Base-by-base conservation (phyloP, 2,797 vertebrate genomes). In the Amphiprion clarkii region DNA sequence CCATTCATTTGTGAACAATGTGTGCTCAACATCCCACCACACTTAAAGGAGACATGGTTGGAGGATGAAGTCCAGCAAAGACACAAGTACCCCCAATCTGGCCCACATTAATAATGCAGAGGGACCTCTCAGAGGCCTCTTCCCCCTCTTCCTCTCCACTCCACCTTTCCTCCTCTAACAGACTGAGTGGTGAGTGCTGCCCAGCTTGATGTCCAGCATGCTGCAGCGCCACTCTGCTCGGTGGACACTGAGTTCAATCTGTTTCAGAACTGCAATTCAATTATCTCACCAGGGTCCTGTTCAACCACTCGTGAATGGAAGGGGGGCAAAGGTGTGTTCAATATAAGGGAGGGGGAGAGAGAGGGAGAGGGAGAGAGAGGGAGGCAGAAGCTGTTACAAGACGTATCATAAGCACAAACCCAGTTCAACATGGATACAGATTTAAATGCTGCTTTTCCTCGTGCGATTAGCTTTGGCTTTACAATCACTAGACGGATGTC, bases 201-300 rank as follows among this genome's bases (percentile, higher is more conserved):
- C 90, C 88, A 95, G 87, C 89, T 91, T 93, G 82, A 84, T 85
- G 89, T 92, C 93, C 92, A 76, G 86, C 90, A 89, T 86, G 82
- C 88, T 83, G 79, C 89, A 83, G 84, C 65, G 53, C 89, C 82
- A 77, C 93, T 93, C 91, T 78, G 89, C 83, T 92, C 86, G 67
- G 68, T 81, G 90, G 87, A 93, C 89, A 92, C 86, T 78, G 88
- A 95, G 93, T 96, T 93, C 93, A 96, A 95, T 96, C 92, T 95
- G 94, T 93, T 95, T 95, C 88, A 87, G 83, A 90, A 93, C 84
- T 88, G 81, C 94, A 92, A 92, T 80, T 96, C 93, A 96, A 95
- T 95, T 94, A 95, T 88, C 92, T 92, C 92, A 88, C 81, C 76
- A 51, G 86, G 78, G 86, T 81, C 84, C 84, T 90, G 77, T 91